Base-by-base conservation (phyloP, 2,888 invertebrate species). In the Tuberolachnus salignus region DNA sequence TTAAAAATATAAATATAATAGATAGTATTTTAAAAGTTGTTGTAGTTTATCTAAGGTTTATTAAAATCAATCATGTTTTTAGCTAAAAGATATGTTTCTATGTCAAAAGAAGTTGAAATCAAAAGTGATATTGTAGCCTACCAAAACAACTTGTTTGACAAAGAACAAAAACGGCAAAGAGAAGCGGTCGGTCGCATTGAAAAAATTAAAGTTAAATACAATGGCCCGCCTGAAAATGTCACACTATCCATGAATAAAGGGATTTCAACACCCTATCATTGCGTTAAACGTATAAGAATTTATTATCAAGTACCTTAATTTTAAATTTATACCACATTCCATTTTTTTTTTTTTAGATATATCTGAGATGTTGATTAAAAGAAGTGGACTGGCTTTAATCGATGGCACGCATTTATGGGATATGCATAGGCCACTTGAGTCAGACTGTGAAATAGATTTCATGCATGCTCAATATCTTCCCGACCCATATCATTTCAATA, bases 191-290 rank as follows among this genome's bases (percentile, higher is more conserved):
- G 95, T 0, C 88, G 97, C 84, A 88, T 98, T 81, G 95, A 97
- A 84, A 98, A 98, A 87, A 95, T 98, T 78, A 90, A 93, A 86
- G 92, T 98, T 0, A 89, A 90, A 81, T 94, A 93, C 84, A 88
- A 90, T 82, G 94, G 94, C 0, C 84, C 89, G 0, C 92, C 93
- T 0, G 91, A 93, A 84, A 90, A 92, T 83, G 88, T 90, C 34
- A 90, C 90, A 1, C 86, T 98, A 80, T 85, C 93, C 26, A 97
- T 98, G 97, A 98, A 98, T 85, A 94, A 92, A 85, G 88, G 90
- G 82, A 86, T 98, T 11, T 98, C 98, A 0, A 97, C 98, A 1
- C 98, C 98, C 0, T 91, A 89, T 83, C 92, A 98, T 84, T 97
- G 97, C 86, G 94, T 97, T 1, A 92, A 89, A 88, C 96, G 94